These are phyloP conservation scores for Andrena hattorfiana DNA, from an alignment of 2,888 invertebrate genomes.

Conservation along the genomic window DNA sequence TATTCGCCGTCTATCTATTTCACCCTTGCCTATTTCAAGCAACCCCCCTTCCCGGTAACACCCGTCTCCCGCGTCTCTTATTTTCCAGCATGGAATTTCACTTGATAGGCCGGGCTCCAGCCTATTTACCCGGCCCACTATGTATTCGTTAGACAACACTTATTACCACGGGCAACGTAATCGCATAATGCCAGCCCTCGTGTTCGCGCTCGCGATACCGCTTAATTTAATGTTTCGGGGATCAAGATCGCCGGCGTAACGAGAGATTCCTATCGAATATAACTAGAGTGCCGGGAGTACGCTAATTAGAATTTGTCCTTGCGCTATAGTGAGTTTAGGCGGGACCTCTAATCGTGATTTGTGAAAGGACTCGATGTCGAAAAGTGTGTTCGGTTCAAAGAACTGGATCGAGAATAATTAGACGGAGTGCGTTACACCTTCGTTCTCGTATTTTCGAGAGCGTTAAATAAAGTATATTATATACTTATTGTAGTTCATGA, in stretches of 20 bases:
- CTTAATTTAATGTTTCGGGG: constrained; percentile 67
- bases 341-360: no score
- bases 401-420: no score
- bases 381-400: no score
- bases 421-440: no score
- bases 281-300: constrained; percentile 3
- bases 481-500: no score
- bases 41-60: background rate
- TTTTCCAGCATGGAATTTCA: constrained; percentile 63
- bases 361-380: no score
- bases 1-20: constrained; percentile 6
- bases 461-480: no score
- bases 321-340: no score
- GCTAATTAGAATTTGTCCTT: constrained; percentile 51
- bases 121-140: constrained; percentile 64
- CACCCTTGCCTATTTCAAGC: constrained; percentile 21
- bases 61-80: constrained; percentile 31
- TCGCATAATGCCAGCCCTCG: constrained; percentile 68
- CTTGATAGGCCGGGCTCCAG: constrained; percentile 64
- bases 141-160: constrained; percentile 71
- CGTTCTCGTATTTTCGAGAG: no score
- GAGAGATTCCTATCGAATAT: constrained; percentile 63
- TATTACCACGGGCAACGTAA: constrained; percentile 75
- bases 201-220: constrained; percentile 59
- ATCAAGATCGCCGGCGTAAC: constrained; percentile 63